phyloP scores from a whole-genome alignment of 2,888 invertebrate species.

The Leucophenga maculata region DNA sequence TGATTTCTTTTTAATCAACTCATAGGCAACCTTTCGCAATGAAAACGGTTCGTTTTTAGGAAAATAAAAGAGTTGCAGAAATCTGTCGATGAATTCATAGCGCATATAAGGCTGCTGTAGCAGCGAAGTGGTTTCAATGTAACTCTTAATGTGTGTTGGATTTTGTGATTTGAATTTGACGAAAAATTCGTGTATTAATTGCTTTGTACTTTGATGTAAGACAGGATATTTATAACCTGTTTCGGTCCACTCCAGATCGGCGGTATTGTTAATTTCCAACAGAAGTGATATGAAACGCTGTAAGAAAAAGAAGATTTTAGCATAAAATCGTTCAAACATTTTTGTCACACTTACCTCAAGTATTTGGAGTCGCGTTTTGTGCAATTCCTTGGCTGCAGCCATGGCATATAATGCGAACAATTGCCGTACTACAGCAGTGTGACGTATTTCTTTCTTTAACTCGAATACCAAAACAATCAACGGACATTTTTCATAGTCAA shows the following conservation, averaged over 20 bases:
- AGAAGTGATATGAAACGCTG: conserved; percentile 65
- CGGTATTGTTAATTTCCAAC: conserved; percentile 64
- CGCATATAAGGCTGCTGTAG: conserved; percentile 64
- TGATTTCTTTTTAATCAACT: conserved; percentile 57
- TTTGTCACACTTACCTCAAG: conserved; percentile 57
- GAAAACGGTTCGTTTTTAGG: conserved; percentile 50
- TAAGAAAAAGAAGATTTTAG: too few species aligned
- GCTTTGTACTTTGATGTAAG: conserved; percentile 55
- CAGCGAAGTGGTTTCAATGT: conserved; percentile 56
- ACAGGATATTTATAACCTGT: conserved; percentile 60
- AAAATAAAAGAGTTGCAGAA: conserved; percentile 61
- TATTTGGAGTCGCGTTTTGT: conserved; percentile 49
- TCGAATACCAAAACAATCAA: conserved; percentile 60
- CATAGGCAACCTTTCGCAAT: conserved; percentile 60
- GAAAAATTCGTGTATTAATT: conserved; percentile 60
- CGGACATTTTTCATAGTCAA: conserved; percentile 58
- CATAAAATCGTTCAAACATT: too few species aligned
- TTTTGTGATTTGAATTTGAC: conserved; percentile 60
- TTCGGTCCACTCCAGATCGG: conserved; percentile 58
- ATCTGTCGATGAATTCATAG: conserved; percentile 63
- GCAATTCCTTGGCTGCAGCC: conserved; percentile 53
- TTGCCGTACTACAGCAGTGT: conserved; percentile 57
- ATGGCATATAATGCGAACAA: conserved; percentile 60
- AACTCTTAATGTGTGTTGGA: conserved; percentile 52
- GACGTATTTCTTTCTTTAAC: conserved; percentile 50